Evolutionary conservation across 2,797 vertebrate species (phyloP), one percentile per base, ranked within the genome.

Genomic region (Danionella dracula): DNA sequence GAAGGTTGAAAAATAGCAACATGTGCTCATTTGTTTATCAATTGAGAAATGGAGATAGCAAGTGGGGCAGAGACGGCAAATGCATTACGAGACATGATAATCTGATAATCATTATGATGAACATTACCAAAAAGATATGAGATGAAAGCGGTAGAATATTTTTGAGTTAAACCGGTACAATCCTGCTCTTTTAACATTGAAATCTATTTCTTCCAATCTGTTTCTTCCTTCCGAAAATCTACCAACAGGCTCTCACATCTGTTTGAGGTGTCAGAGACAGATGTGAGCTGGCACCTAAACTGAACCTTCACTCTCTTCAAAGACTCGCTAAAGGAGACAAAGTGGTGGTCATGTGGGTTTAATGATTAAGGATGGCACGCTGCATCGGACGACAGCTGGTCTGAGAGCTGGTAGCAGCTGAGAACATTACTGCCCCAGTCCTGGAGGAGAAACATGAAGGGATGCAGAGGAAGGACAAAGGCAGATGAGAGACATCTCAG

Each of bases 361-460:
- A 75, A 71, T 75, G 68, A 75, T 58, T 71, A 59, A 75, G 58
- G 68, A 71, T 59, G 68, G 58, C 63, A 58, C 48, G 41, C 40
- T 58, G 63, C 63, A 35, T 23, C 32, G 16, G 32, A 23, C 37
- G 34, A 67, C 72, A 68, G 63, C 68, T 71, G 65, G 58, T 53
- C 38, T 40, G 49, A 64, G 59, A 46, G 40, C 71, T 69, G 61
- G 23, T 60, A 55, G 46, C 72, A 66, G 62, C 49, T 63, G 73
- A 71, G 32, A 56, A 23, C 68, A 64, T 75, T 75, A 63, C 37
- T 58, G n/a, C 32, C 50, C 70, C 62, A 74, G 62, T 56, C 48
- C 61, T 60, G 41, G 56, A 60, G 66, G 42, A 54, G 50, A 64
- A 60, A 48, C 31, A 17, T 66, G 42, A 16, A 68, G 45, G 31